Evolutionary conservation across 2,888 invertebrate species (phyloP).

Genomic region (Caenorhabditis macrosperma): DNA sequence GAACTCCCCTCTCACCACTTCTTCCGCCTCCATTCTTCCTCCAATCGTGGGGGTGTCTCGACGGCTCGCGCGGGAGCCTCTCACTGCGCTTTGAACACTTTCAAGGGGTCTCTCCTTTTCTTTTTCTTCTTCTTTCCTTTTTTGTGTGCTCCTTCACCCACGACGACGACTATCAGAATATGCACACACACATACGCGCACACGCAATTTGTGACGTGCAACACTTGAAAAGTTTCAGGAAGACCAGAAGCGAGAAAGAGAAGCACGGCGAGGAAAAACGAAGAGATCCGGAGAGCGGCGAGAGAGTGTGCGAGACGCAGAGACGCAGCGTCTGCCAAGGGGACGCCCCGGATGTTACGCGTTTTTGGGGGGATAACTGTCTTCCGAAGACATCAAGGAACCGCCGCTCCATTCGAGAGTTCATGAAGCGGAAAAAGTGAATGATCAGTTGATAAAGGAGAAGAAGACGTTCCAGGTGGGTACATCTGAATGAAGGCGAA

Average conservation of each 20-base stretch:
- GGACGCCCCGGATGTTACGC: too few species aligned
- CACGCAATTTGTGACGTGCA: slow-evolving; percentile 45
- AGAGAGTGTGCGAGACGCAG: neutral
- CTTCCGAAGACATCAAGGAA: too few species aligned
- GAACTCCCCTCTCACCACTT: too few species aligned
- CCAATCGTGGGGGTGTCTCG: too few species aligned
- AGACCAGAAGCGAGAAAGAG: slow-evolving; percentile 21
- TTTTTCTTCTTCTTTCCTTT: slow-evolving; percentile 8
- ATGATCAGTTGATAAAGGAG: too few species aligned
- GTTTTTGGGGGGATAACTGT: too few species aligned
- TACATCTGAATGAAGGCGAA: too few species aligned
- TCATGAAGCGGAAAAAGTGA: too few species aligned
- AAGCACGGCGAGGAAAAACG: neutral
- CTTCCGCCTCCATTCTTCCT: neutral
- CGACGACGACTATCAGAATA: slow-evolving; percentile 37
- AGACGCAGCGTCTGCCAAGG: neutral
- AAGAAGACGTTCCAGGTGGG: too few species aligned
- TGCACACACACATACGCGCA: slow-evolving; percentile 24
- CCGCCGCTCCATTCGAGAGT: too few species aligned
- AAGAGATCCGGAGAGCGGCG: neutral
- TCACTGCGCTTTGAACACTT: slow-evolving; percentile 54
- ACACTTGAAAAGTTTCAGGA: slow-evolving; percentile 53
- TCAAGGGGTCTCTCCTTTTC: slow-evolving; percentile 23
- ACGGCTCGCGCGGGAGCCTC: neutral
- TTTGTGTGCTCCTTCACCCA: slow-evolving; percentile 9